These are phyloP conservation scores for Beroe ovata DNA, from an alignment of 37 sponge, comb jelly and placozoan species.

Conservation along the genomic window DNA sequence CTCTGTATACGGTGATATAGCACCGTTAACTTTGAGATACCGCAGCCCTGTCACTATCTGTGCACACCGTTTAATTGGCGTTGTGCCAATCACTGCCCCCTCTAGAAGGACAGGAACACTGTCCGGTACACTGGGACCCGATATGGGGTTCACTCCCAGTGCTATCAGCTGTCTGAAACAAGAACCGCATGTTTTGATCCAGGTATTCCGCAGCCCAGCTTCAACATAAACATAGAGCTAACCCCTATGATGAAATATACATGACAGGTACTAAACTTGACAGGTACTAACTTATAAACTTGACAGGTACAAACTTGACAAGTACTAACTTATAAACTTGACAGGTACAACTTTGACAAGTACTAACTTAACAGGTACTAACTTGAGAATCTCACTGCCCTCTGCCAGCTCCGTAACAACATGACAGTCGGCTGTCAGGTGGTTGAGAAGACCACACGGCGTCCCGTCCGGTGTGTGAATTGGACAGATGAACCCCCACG, in stretches of 20 bases:
- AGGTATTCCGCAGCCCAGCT: too few species aligned
- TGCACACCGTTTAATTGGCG: constrained; percentile 13
- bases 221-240: too few species aligned
- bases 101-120: constrained; percentile 77
- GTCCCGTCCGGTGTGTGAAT: constrained; percentile 99
- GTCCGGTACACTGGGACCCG: constrained; percentile 26
- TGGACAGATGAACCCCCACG: constrained; percentile 98
- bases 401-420: constrained; percentile 41
- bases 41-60: constrained; percentile 75
- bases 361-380: too few species aligned
- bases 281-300: too few species aligned
- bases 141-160: constrained; percentile 55
- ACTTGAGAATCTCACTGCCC: constrained; percentile 14
- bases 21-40: constrained; percentile 75
- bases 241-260: too few species aligned
- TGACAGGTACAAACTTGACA: too few species aligned
- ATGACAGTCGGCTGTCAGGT: constrained; percentile 78
- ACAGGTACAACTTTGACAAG: too few species aligned
- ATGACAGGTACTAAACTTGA: too few species aligned
- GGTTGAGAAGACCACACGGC: constrained; percentile 96
- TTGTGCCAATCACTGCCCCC: constrained; percentile 84
- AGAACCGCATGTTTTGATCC: too few species aligned
- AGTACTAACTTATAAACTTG: too few species aligned
- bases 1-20: constrained; percentile 25
- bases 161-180: constrained; percentile 28